Evolutionary conservation across 1,140 invertebrate genomes (phyloP), one percentile per base, ranked within the genome.

Genomic region (Nautilus pompilius): DNA sequence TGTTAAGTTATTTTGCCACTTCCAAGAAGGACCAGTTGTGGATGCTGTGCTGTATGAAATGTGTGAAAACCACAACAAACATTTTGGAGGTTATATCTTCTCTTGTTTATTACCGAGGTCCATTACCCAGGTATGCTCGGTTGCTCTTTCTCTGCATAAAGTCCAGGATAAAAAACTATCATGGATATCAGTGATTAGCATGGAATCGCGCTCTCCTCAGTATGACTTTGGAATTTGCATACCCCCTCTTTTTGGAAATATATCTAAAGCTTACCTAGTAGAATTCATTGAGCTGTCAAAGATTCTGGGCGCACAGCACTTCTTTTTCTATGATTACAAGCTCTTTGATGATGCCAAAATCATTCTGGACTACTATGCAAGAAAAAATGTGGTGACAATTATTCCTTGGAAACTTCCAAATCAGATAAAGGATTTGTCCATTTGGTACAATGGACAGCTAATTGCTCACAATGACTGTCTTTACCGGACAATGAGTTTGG

Each of bases 401-500:
- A 66, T 82, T 32, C 73, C 69, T 0, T 82, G 76, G 76, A 48
- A 46, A 15, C 36, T 82, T 22, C 80, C 80, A 0, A 17, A 28
- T 10, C 20, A 45, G 13, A 65, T 80, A 10, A 20, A 36, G 8
- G 65, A 62, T 22, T 29, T 60, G 1, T 28, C 33, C 0, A 74
- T 81, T 26, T 82, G 80, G 80, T 82, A 82, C 67, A 71, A 81
- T 41, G 81, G 79, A 3, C 81, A 82, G 58, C 65, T 81, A 20
- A 57, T 76, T 33, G 75, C 74, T 5, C 73, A 80, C 57, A 80
- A 81, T 65, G 81, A 82, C 70, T 82, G 81, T 60, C 61, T 81
- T 10, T 80, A 80, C 66, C 62, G 81, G 8, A 67, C 72, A 15
- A 80, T 81, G 76, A 63, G 71, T 22, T 41, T 66, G 10, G 65